Evolutionary conservation across 2,888 invertebrate species (phyloP).

Genomic region (Gari tellinella): DNA sequence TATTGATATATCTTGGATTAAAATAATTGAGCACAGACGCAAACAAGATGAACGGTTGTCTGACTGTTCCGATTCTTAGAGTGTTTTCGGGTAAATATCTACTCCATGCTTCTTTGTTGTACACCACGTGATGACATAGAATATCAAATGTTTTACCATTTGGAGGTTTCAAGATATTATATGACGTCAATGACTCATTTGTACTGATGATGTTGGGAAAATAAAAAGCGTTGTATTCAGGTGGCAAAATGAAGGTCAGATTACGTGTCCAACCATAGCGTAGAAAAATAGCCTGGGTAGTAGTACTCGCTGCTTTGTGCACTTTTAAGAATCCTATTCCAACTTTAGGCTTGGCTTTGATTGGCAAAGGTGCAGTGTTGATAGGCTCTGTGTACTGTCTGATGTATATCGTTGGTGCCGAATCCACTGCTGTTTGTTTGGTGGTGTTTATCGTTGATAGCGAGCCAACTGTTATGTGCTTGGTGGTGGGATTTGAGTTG

Average conservation of each 20-base stretch:
- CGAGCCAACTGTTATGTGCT: too few species aligned
- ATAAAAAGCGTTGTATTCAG: constrained; percentile 47
- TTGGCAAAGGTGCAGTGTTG: too few species aligned
- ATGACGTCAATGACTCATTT: constrained; percentile 48
- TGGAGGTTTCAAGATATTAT: constrained; percentile 49
- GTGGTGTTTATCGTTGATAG: too few species aligned
- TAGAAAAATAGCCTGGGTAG: constrained; percentile 52
- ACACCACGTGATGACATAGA: constrained; percentile 56
- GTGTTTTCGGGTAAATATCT: constrained; percentile 39
- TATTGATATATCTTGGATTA: constrained; percentile 24
- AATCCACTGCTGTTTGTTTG: too few species aligned
- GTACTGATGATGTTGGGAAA: constrained; percentile 58
- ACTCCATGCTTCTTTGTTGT: constrained; percentile 43
- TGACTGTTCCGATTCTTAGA: constrained; percentile 40
- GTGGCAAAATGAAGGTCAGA: constrained; percentile 54
- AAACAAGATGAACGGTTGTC: constrained; percentile 50
- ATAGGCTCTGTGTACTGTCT: too few species aligned
- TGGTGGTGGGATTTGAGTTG: too few species aligned
- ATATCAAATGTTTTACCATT: constrained; percentile 45
- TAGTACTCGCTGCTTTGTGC: constrained; percentile 61
- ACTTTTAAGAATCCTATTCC: constrained; percentile 56
- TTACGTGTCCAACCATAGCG: constrained; percentile 57
- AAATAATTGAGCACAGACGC: constrained; percentile 50
- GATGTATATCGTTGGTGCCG: too few species aligned
- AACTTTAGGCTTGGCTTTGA: too few species aligned